Percentiles rank a stretch among this genome's conserved stretches.
Evolutionary conservation across 2,113 vertebrate genomes (phyloP).

Genomic region (Nyctibius bracteatus): DNA sequence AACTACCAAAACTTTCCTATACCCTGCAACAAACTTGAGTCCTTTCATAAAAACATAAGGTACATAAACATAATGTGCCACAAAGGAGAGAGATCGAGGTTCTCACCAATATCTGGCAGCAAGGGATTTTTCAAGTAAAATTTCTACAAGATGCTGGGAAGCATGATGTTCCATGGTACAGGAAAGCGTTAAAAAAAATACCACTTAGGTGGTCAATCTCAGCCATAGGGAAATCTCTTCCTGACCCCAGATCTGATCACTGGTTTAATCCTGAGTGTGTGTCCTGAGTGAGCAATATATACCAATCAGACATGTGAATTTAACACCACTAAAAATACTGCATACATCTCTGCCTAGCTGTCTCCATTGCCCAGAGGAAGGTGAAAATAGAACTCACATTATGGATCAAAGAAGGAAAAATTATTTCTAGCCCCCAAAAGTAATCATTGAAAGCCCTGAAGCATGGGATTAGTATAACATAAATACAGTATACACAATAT

Average conservation of each 20-base stretch:
- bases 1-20: not conserved
- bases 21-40: not conserved
- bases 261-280: not conserved
- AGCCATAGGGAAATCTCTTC: not conserved
- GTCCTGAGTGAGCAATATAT: not conserved
- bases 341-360: not conserved
- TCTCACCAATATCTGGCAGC: not conserved
- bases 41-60: not conserved
- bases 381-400: not conserved
- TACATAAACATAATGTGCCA: not conserved
- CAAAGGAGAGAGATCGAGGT: not conserved
- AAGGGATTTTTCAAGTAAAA: not conserved
- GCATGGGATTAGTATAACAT: constrained; percentile 25
- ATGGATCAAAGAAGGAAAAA: constrained; percentile 33
- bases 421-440: not conserved
- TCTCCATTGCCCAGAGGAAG: not conserved
- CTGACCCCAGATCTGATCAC: not conserved
- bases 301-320: not conserved
- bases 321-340: not conserved
- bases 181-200: not conserved
- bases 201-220: not conserved
- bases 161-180: not conserved
- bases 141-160: not conserved
- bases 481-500: constrained; percentile 35
- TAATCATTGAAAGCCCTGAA: constrained; percentile 6